A percentile compares a stretch with the other conserved stretches of the same genome.
These are phyloP conservation scores for Chanos chanos DNA, from an alignment of 2,797 vertebrate species.

Conservation along the genomic window DNA sequence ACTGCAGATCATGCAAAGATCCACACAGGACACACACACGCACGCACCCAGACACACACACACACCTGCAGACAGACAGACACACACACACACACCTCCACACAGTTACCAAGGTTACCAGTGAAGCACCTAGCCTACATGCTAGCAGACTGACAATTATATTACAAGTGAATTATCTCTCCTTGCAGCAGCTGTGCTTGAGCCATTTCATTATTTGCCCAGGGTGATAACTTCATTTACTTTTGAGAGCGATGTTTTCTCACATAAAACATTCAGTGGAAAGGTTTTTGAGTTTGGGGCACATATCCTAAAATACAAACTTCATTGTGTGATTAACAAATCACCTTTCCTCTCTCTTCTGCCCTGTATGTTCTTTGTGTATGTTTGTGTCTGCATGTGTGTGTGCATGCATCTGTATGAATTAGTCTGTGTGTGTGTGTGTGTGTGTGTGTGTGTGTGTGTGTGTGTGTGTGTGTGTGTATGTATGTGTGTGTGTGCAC, in stretches of 20 bases:
- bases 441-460: not conserved
- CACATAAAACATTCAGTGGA: no score
- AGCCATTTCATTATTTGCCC: constrained; percentile 2
- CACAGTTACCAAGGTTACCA: no score
- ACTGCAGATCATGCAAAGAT: constrained; percentile 11
- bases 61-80: not conserved
- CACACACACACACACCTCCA: not conserved
- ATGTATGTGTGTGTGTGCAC: not conserved
- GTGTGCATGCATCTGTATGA: no score
- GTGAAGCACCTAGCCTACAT: no score
- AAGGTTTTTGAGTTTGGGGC: no score
- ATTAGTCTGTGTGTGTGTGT: constrained; percentile 1
- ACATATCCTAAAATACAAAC: no score
- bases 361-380: no score
- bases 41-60: not conserved
- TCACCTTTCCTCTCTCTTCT: no score
- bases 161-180: constrained; percentile 28
- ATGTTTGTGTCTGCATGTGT: not conserved
- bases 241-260: no score
- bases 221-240: constrained; percentile 4
- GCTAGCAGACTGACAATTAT: constrained; percentile 26
- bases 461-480: not conserved
- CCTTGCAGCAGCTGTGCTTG: constrained; percentile 26
- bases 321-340: no score
- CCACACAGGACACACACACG: not conserved